Base-by-base conservation (phyloP, 1,140 invertebrate genomes). In the Sitodiplosis mosellana region DNA sequence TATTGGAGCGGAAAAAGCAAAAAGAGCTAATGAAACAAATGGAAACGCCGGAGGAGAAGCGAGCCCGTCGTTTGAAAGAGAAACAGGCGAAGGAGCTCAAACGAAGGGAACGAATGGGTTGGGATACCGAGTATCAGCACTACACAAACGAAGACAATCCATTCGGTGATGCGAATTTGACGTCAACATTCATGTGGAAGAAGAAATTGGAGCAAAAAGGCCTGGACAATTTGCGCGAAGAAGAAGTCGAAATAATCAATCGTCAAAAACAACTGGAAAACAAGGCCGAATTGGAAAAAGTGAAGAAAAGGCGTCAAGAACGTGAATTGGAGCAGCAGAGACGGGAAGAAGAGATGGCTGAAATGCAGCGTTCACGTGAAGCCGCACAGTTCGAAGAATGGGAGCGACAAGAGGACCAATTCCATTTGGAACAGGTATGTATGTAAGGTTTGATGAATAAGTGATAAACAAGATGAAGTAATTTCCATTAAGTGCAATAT, bases 131-230 rank as follows among this genome's bases (percentile, higher is more conserved):
- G 63, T 92, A 94, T 62, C 70, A 89, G 18, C 89, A 91, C 55
- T 99, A 98, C 59, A 97, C 93, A 11, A 96, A 99, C 67, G 83
- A 83, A 19, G 93, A 98, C 63, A 99, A 99, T 71, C 95, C 95
- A 1, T 99, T 98, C 69, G 94, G 95, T 2, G 95, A 99, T 74
- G 86, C 83, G 11, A 89, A 91, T 63, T 72, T 98, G 7, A 68
- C 89, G 1, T 80, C 88, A 17, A 90, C 88, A 0, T 99, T 99
- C 70, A 84, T 95, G 4, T 99, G 95, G 95, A 74, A 74, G 1
- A 98, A 98, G 63, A 99, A 99, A 65, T 68, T 97, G 33, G 82
- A 92, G 52, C 92, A 94, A 56, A 92, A 98, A 63, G 95, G 94
- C 7, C 70, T 94, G 8, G 75, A 78, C 38, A 77, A 77, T 55